These are phyloP conservation scores for Microtus richardsoni DNA, from an alignment of 2,113 vertebrate species.

Conservation along the genomic window DNA sequence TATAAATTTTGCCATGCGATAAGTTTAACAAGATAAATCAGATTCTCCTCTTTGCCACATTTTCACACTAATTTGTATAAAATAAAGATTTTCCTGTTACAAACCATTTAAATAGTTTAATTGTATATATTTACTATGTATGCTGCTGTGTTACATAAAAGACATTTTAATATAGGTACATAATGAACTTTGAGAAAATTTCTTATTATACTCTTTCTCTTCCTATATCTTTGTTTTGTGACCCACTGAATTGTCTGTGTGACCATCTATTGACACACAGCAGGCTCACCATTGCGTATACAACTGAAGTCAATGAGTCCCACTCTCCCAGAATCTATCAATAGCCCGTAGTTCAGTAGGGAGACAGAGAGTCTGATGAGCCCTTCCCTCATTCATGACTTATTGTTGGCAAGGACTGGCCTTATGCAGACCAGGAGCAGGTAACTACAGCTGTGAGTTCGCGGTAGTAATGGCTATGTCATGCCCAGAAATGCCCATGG, in stretches of 20 bases:
- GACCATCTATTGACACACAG: too few relatives aligned
- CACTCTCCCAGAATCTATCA: neutral
- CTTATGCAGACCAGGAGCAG: neutral
- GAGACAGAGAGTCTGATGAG: too few relatives aligned
- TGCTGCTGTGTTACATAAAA: neutral
- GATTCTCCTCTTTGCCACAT: neutral
- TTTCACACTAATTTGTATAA: conserved; percentile 37
- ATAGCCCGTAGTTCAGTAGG: neutral
- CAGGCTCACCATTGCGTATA: neutral
- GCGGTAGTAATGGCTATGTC: neutral
- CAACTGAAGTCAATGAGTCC: neutral
- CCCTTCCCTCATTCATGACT: neutral
- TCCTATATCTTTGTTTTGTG: neutral
- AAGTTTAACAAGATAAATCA: neutral
- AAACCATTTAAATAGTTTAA: neutral
- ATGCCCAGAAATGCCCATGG: neutral
- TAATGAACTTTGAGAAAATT: neutral
- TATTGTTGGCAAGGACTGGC: neutral
- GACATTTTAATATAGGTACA: neutral
- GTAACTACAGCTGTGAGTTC: neutral
- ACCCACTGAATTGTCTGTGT: neutral
- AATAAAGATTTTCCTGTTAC: neutral
- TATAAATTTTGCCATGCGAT: neutral
- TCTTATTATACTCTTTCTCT: neutral
- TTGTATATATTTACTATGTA: neutral